Percentiles rank a stretch among this genome's conserved stretches.
Evolutionary conservation across 2,888 invertebrate species (phyloP).

Genomic region (Bedellia somnulentella): DNA sequence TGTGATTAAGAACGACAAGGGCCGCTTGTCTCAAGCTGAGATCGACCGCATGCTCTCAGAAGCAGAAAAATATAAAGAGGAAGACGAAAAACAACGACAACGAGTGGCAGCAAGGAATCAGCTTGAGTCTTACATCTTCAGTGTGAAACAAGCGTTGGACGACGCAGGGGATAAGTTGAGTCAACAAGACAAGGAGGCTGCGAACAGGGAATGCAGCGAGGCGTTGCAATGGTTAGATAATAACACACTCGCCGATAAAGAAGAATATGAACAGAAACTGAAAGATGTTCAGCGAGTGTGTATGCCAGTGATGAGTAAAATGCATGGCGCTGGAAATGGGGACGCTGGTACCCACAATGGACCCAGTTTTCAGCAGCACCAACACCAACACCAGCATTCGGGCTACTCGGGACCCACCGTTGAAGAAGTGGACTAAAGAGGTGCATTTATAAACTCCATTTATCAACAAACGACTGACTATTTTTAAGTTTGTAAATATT

Average conservation of each 20-base stretch:
- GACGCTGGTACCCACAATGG: too few species aligned
- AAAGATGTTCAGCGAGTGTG: constrained; percentile 63
- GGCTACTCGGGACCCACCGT: constrained; percentile 22
- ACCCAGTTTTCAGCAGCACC: too few species aligned
- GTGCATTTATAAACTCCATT: too few species aligned
- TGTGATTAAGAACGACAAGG: constrained; percentile 81
- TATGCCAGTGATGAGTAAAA: constrained; percentile 58
- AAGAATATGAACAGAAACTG: constrained; percentile 63
- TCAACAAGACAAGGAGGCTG: constrained; percentile 66
- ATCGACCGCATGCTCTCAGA: constrained; percentile 79
- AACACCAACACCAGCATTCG: not conserved
- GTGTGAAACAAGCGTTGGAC: constrained; percentile 68
- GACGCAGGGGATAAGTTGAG: constrained; percentile 64
- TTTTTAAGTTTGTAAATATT: too few species aligned
- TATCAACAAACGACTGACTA: too few species aligned
- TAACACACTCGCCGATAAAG: constrained; percentile 66
- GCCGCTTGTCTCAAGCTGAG: constrained; percentile 76
- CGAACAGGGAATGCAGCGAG: constrained; percentile 55
- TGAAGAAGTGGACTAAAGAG: constrained; percentile 29
- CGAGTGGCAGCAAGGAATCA: constrained; percentile 70
- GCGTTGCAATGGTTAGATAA: constrained; percentile 71
- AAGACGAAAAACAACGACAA: constrained; percentile 70
- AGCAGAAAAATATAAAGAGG: constrained; percentile 72
- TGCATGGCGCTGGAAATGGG: constrained; percentile 61
- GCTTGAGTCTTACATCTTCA: constrained; percentile 71